These are phyloP conservation scores for Myocastor coypus DNA, from an alignment of 2,113 vertebrate species.

Conservation along the genomic window DNA sequence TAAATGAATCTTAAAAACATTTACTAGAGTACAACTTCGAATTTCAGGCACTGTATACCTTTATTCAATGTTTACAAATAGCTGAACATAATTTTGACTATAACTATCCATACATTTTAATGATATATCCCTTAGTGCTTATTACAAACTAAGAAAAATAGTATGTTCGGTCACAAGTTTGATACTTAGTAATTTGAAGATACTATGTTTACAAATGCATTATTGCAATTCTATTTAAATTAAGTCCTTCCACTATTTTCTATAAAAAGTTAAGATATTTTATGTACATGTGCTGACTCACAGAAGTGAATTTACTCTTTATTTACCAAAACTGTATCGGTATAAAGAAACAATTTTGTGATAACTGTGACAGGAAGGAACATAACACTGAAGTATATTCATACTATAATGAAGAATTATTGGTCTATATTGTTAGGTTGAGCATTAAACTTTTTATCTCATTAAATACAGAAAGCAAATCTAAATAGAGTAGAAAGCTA, in stretches of 20 bases:
- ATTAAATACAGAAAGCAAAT: neutral
- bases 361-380: neutral
- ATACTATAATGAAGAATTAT: neutral
- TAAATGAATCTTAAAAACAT: neutral
- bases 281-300: neutral
- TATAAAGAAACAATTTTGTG: neutral
- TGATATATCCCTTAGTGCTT: neutral
- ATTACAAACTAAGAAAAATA: neutral
- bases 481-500: neutral
- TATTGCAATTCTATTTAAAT: slow-evolving; percentile 12
- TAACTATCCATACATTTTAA: neutral
- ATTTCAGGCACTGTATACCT: neutral
- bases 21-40: neutral
- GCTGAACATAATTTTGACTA: neutral
- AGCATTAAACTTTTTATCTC: neutral
- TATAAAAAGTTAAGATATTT: neutral
- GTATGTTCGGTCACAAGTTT: neutral
- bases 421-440: neutral
- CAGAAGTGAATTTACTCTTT: neutral
- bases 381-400: neutral
- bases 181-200: neutral
- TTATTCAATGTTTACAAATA: neutral
- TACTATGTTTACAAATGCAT: neutral
- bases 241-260: neutral
- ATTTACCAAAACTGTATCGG: neutral